Evolutionary conservation across 2,113 vertebrate genomes (phyloP).

Genomic region (Neoarius graeffei): DNA sequence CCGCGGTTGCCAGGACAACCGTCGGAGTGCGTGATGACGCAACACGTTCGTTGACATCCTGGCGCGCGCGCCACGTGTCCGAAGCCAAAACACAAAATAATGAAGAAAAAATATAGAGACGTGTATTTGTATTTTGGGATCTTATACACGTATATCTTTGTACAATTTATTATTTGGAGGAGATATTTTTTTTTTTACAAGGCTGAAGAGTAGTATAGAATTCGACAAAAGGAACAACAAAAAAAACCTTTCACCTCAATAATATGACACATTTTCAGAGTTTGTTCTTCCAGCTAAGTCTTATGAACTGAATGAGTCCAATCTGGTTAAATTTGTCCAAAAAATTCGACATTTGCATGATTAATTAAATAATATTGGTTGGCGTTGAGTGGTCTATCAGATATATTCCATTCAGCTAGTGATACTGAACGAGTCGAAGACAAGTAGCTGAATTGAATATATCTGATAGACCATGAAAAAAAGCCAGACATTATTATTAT

Average conservation of each 20-base stretch:
- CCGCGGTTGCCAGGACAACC: slow-evolving; percentile 20
- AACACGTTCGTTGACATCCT: background rate
- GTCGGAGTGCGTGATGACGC: background rate
- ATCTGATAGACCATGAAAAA: no score
- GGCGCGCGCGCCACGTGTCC: background rate
- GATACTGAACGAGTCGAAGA: no score
- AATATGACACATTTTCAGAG: background rate
- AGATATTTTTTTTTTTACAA: background rate
- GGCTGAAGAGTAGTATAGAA: background rate
- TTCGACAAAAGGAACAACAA: background rate
- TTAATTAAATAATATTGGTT: no score
- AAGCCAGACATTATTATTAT: no score
- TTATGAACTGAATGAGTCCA: background rate
- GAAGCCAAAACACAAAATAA: background rate
- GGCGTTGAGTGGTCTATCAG: no score
- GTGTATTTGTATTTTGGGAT: background rate
- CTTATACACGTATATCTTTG: background rate
- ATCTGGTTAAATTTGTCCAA: background rate
- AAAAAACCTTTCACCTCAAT: background rate
- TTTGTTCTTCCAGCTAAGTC: background rate
- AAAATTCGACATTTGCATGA: background rate
- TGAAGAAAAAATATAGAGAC: no score
- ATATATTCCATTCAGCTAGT: no score
- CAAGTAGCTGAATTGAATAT: no score
- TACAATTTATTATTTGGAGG: no score